A percentile compares a stretch with the other conserved stretches of the same genome.
phyloP scores from a whole-genome alignment of 2,888 invertebrate species.

The Hirtodrosophila alboralis region DNA sequence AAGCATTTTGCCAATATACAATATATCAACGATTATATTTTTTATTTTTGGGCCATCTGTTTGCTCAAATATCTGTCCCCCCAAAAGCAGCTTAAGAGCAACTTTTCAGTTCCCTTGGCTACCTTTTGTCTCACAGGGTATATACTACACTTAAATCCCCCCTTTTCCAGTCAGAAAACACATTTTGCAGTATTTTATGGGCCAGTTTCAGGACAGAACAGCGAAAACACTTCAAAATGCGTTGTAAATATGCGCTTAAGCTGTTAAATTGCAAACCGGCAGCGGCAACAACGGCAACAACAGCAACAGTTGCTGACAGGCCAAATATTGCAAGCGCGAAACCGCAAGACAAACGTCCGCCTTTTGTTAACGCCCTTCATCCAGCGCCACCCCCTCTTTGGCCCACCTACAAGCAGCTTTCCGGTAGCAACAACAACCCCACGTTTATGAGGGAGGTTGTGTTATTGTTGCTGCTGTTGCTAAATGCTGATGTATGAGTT shows the following conservation, averaged over 20 bases:
- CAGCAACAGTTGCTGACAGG: slow-evolving; percentile 68
- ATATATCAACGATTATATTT: slow-evolving; percentile 44
- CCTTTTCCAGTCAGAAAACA: slow-evolving; percentile 15
- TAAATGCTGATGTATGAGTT: slow-evolving; percentile 79
- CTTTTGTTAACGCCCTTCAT: slow-evolving; percentile 8
- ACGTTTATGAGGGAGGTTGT: slow-evolving; percentile 42
- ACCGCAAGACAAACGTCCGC: slow-evolving; percentile 71
- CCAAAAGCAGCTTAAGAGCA: slow-evolving; percentile 50
- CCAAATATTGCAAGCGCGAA: slow-evolving; percentile 70
- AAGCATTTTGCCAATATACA: slow-evolving; percentile 47
- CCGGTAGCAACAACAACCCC: slow-evolving; percentile 35
- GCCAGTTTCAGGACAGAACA: no score
- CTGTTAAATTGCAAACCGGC: slow-evolving; percentile 70
- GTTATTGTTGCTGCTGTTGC: slow-evolving; percentile 30
- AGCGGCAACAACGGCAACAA: slow-evolving; percentile 33
- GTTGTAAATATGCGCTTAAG: slow-evolving; percentile 75
- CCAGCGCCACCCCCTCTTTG: not conserved
- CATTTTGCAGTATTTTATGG: slow-evolving; percentile 42
- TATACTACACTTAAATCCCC: not conserved
- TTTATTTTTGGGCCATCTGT: slow-evolving; percentile 60
- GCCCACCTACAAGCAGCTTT: slow-evolving; percentile 1
- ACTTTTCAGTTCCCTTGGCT: slow-evolving; percentile 12
- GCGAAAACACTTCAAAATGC: slow-evolving; percentile 59
- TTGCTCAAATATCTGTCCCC: slow-evolving; percentile 40
- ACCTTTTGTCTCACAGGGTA: slow-evolving; percentile 28